phyloP scores from a whole-genome alignment of 2,888 invertebrate genomes.

The Netelia virgata region DNA sequence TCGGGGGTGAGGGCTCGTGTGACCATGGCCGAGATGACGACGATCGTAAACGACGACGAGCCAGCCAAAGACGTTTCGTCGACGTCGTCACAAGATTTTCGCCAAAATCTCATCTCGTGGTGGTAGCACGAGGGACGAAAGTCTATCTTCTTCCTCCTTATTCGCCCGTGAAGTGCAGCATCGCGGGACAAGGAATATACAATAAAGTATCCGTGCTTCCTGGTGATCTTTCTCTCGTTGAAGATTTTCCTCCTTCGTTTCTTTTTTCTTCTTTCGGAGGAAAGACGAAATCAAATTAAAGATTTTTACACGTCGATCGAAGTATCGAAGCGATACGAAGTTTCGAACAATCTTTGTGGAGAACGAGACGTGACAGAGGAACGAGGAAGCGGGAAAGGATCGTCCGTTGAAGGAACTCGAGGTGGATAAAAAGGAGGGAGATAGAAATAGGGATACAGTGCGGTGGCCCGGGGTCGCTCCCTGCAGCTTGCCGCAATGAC shows the following conservation, averaged over 20 bases:
- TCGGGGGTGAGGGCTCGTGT: slow-evolving; percentile 37
- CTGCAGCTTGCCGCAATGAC: slow-evolving; percentile 76
- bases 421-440: slow-evolving; percentile 10
- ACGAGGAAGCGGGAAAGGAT: neutral
- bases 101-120: slow-evolving; percentile 19
- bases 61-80: slow-evolving; percentile 57
- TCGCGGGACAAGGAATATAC: neutral
- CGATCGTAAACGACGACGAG: slow-evolving; percentile 81
- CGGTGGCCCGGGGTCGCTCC: slow-evolving; percentile 79
- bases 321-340: neutral
- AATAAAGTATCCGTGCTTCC: slow-evolving; percentile 13
- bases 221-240: slow-evolving; percentile 9
- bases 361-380: neutral
- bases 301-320: neutral
- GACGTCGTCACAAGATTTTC: slow-evolving; percentile 22
- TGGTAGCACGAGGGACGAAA: slow-evolving; percentile 39
- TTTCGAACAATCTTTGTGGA: neutral
- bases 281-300: neutral
- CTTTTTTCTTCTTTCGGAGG: neutral
- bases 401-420: neutral
- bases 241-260: neutral
- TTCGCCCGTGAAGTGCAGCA: neutral
- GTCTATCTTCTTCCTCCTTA: neutral
- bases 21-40: slow-evolving; percentile 78
- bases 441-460: slow-evolving; percentile 81